Conservation (phyloP, 2,797 vertebrate species). For the Limnodromus scolopaceus region DNA sequence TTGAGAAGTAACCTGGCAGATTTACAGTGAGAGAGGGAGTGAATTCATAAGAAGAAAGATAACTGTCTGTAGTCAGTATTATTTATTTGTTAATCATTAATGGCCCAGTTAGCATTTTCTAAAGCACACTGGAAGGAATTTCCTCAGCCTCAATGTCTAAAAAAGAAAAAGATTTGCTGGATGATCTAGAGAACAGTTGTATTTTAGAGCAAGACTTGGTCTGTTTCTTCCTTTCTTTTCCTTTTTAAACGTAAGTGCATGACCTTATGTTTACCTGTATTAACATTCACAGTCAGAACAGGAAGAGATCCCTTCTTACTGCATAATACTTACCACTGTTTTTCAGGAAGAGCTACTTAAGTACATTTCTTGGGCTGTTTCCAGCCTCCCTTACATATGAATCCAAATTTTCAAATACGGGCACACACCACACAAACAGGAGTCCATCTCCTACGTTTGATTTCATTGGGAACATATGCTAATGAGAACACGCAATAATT, state of each 20-base stretch:
- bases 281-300: neutral
- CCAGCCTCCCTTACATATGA: neutral
- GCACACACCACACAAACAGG: neutral
- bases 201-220: neutral
- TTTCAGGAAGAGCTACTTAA: conserved; percentile 10
- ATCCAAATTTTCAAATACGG: conserved; percentile 13
- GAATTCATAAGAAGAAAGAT: neutral
- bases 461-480: conserved; percentile 20
- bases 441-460: neutral
- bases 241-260: neutral
- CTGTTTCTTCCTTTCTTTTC: neutral
- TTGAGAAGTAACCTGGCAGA: neutral
- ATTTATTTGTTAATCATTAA: conserved; percentile 43
- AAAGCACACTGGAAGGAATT: neutral
- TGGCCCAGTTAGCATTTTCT: neutral
- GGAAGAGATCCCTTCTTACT: neutral
- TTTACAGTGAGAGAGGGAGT: neutral
- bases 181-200: neutral
- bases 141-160: neutral
- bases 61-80: neutral
- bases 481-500: conserved; percentile 24
- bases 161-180: neutral
- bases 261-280: neutral
- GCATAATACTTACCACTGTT: neutral
- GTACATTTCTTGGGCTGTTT: conserved; percentile 3